Conservation (phyloP, 2,113 vertebrate species). For the Delphinapterus leucas region DNA sequence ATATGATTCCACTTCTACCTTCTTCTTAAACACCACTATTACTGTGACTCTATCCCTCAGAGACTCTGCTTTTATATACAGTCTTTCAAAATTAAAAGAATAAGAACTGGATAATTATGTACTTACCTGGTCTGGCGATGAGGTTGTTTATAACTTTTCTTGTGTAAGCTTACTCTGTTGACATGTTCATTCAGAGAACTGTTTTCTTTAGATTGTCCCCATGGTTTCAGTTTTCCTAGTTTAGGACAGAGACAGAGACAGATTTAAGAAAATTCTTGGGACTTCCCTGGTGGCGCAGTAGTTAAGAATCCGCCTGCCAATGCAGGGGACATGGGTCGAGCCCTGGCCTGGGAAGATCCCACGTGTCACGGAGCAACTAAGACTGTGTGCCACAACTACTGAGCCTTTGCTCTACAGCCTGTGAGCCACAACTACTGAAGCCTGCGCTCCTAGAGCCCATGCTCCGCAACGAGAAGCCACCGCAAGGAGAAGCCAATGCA, state of each 20-base stretch:
- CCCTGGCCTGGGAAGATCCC: too few species aligned
- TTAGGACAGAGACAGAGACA: not conserved
- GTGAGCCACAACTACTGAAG: too few species aligned
- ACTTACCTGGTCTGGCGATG: conserved; percentile 88
- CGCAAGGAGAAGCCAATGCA: too few species aligned
- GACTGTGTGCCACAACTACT: too few species aligned
- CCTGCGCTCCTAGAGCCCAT: too few species aligned
- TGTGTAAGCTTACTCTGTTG: conserved; percentile 73
- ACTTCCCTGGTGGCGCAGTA: too few species aligned
- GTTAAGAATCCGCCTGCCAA: too few species aligned
- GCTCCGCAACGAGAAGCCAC: too few species aligned
- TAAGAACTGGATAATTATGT: not conserved
- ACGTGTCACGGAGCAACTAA: too few species aligned
- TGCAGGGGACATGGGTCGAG: too few species aligned
- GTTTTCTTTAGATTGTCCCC: conserved; percentile 87
- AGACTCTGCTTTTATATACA: not conserved
- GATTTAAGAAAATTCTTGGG: not conserved
- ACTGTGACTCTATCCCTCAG: not conserved
- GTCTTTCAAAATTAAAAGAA: conserved; percentile 22
- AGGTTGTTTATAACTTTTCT: conserved; percentile 91
- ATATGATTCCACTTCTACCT: not conserved
- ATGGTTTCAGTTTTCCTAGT: conserved; percentile 92
- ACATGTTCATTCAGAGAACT: conserved; percentile 69
- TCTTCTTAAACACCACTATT: not conserved
- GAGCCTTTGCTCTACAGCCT: too few species aligned